A percentile compares a stretch with the other conserved stretches of the same genome.
phyloP scores from a whole-genome alignment of 2,888 invertebrate genomes.

The Erebia epiphron region DNA sequence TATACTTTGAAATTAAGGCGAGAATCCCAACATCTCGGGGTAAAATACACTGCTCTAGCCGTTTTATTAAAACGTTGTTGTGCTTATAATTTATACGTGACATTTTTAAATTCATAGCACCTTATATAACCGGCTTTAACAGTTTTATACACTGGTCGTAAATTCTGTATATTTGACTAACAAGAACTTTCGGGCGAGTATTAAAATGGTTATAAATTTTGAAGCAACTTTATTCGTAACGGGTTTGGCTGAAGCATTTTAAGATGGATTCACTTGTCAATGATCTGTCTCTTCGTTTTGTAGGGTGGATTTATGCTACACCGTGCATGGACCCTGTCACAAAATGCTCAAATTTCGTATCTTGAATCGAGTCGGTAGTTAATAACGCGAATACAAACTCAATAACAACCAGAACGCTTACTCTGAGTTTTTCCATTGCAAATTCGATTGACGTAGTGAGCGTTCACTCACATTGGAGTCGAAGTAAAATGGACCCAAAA shows the following conservation, averaged over 20 bases:
- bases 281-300: too few relatives aligned
- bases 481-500: too few relatives aligned
- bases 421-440: too few relatives aligned
- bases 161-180: conserved; percentile 24
- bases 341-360: too few relatives aligned
- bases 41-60: conserved; percentile 32
- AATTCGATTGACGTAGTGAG: too few relatives aligned
- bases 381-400: too few relatives aligned
- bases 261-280: neutral
- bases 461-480: too few relatives aligned
- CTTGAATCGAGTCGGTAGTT: too few relatives aligned
- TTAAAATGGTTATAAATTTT: conserved; percentile 8
- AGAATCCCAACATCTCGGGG: conserved; percentile 38
- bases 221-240: neutral
- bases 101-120: conserved; percentile 38
- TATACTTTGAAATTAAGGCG: conserved; percentile 37
- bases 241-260: neutral
- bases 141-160: conserved; percentile 27
- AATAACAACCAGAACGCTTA: too few relatives aligned
- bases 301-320: too few relatives aligned
- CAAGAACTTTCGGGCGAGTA: conserved; percentile 11
- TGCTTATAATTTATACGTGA: conserved; percentile 38
- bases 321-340: too few relatives aligned
- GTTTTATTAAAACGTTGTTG: conserved; percentile 41
- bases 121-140: conserved; percentile 29